Evolutionary conservation across 2,113 vertebrate genomes (phyloP), one percentile per base, ranked within the genome.

Genomic region (Haemorhous mexicanus): DNA sequence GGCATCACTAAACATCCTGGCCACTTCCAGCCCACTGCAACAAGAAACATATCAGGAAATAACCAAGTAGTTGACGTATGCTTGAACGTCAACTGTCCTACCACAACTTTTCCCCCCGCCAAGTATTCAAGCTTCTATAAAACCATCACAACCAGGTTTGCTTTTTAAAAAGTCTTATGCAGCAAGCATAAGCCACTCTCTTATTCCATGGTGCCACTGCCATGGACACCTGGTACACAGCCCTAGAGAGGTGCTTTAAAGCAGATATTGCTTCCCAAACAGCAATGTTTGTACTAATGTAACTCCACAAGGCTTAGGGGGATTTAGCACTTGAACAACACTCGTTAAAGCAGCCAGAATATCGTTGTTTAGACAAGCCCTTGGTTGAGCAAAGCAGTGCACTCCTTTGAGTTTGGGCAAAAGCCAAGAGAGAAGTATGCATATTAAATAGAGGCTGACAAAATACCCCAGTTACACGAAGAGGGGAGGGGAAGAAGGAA

Each of bases 261-360:
- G 78, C 37, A 81, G 43, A 55, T 79, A 89, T 1, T 61, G 69
- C 82, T 49, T 69, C 62, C 58, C 4, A 1, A 89, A 49, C 30
- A 62, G 58, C 16, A 27, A 33, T 30, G 24, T 82, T 82, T 90
- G 82, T 50, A 41, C 62, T 79, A 66, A 82, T 26, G 35, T 68
- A 82, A 92, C 74, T 94, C 47, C 35, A 73, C 0, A 2, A 82
- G 20, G 75, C 85, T 81, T 92, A 87, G 46, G 59, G 46, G 67
- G 46, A 91, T 83, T 80, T 62, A 93, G 70, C 70, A 94, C 62
- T 91, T 90, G 56, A 93, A 93, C 85, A 92, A 73, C 83, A 86
- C 50, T 67, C 0, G 0, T 78, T 85, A 93, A 76, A 94, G 74
- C 67, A 88, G 79, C 50, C 85, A 93, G 80, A 94, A 61, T 56